Base-by-base conservation (phyloP, 2,888 invertebrate species). In the Rhamphomyia laevipes region DNA sequence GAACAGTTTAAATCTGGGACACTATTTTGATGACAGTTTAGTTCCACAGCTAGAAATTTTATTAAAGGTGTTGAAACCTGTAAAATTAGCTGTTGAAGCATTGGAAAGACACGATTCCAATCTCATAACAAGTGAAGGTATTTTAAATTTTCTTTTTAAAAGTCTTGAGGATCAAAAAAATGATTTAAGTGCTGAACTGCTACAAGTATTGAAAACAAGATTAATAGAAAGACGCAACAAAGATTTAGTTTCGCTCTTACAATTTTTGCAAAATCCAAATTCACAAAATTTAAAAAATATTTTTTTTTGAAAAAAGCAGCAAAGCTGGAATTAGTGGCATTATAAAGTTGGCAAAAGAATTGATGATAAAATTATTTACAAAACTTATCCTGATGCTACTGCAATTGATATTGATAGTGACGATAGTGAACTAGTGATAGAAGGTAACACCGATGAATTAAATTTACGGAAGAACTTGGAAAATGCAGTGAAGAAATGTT, bases 61-160 rank as follows among this genome's bases (percentile, higher is more conserved):
- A 23, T n/a, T 15, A 18, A 46, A 46, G 13, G 46, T 41, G 31
- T 41, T 46, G 18, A 40, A 46, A 41, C 40, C 18, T 17, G 31
- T 46, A 1, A 40, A 46, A 17, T 41, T 46, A 31, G 41, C 41
- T n/a, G n/a, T n/a, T n/a, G 7, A 45, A 30, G 44, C 44, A 18
- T 45, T 45, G 9, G 18, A 31, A 10, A 12, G 44, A 16, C 45
- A 15, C 15, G 27, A 45, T 23, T 15, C 23, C 15, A 45, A 45
- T 38, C 11, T 45, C 12, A 38, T 27, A 1, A n/a, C 41, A 21
- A 46, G 46, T 41, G 46, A 46, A 10, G 27, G 41, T 21, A 46
- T 46, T 46, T 46, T 45, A 38, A 45, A 21, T 16, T 45, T 45
- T 23, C 35, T 45, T 37, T 45, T 45, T 16, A 27, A 45, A 1